Evolutionary conservation across 2,797 vertebrate genomes (phyloP).

Genomic region (Neosalanx taihuensis): DNA sequence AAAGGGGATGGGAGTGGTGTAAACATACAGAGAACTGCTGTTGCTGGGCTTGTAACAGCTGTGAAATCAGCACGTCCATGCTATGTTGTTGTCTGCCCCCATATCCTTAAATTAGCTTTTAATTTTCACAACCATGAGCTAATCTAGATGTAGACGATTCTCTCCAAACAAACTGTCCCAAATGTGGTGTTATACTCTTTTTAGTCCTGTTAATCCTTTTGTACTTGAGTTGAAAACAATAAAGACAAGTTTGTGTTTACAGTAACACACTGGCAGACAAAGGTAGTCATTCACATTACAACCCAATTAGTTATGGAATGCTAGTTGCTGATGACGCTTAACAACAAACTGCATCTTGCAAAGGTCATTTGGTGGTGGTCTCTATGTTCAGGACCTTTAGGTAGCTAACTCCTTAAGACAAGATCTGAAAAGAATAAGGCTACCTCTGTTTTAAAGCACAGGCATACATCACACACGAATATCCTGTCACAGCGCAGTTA

Average conservation of each 20-base stretch:
- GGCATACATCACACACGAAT: constrained; percentile 14
- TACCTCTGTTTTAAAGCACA: constrained; percentile 11
- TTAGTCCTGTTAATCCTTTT: too few relatives aligned
- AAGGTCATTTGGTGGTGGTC: neutral
- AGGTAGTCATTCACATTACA: neutral
- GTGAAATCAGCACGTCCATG: neutral
- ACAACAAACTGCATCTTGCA: neutral
- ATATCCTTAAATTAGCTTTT: too few relatives aligned
- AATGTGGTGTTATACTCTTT: too few relatives aligned
- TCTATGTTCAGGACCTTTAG: neutral
- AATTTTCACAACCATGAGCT: too few relatives aligned
- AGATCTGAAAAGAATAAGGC: constrained; percentile 11
- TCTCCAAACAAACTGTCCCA: too few relatives aligned
- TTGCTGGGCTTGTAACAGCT: neutral
- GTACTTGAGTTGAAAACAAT: too few relatives aligned
- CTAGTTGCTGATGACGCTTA: too few relatives aligned
- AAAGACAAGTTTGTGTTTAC: too few relatives aligned
- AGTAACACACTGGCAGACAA: neutral
- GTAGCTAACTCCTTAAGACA: neutral
- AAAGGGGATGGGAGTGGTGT: neutral
- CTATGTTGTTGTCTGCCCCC: too few relatives aligned
- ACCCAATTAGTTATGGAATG: neutral
- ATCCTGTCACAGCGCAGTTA: constrained; percentile 13
- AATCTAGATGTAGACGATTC: too few relatives aligned
- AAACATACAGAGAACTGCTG: neutral